Evolutionary conservation across 2,797 vertebrate species (phyloP).

Genomic region (Pipistrellus kuhlii): DNA sequence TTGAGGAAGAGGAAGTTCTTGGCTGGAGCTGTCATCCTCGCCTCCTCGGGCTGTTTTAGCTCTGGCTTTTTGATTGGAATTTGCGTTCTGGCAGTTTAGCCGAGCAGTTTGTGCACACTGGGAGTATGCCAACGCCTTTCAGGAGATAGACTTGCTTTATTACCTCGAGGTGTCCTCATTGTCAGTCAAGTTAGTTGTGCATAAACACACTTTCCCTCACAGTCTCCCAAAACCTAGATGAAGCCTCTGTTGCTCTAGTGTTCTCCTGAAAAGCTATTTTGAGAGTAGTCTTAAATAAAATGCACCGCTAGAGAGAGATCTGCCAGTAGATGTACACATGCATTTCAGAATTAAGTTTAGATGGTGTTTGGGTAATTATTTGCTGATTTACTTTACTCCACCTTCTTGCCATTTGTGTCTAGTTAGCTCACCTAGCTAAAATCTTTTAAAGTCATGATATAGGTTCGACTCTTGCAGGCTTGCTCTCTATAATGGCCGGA

Average conservation of each 20-base stretch:
- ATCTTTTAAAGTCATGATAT: not conserved
- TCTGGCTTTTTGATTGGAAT: not conserved
- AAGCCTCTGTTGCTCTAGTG: not conserved
- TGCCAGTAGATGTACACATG: not conserved
- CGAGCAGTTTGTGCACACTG: not conserved
- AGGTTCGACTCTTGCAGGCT: not conserved
- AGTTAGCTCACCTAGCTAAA: slow-evolving; percentile 32
- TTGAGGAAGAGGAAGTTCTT: slow-evolving; percentile 70
- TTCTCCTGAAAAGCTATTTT: slow-evolving; percentile 43
- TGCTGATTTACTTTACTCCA: not conserved
- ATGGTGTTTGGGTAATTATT: not conserved
- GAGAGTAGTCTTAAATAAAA: not conserved
- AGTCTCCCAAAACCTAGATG: not conserved
- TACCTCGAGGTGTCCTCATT: not conserved
- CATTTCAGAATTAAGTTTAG: not conserved
- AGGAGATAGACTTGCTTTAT: not conserved
- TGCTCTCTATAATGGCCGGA: not conserved
- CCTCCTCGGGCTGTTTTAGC: not conserved
- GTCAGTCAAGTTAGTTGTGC: not conserved
- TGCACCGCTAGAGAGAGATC: not conserved
- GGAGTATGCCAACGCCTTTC: not conserved
- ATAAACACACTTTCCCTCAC: not conserved
- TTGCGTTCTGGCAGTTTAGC: slow-evolving; percentile 26
- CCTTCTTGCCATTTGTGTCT: not conserved
- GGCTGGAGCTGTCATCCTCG: slow-evolving; percentile 73